Conservation (phyloP, 1,140 invertebrate species). For the Drosophila insularis region DNA sequence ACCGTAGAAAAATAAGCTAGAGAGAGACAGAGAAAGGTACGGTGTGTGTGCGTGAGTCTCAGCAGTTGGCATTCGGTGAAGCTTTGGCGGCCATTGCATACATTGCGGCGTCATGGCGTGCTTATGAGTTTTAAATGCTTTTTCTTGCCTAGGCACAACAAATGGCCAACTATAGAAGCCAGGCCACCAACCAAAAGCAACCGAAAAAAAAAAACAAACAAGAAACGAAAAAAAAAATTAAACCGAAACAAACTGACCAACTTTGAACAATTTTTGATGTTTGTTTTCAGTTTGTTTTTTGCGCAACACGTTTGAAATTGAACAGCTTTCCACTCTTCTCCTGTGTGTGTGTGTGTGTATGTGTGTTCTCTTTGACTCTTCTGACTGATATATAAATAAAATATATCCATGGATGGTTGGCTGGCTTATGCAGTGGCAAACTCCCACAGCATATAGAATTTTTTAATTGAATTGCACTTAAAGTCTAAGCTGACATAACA, state of each 20-base stretch:
- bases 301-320: conserved; percentile 70
- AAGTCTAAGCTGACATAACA: conserved; percentile 48
- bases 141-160: conserved; percentile 38
- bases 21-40: neutral
- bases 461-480: conserved; percentile 78
- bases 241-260: conserved; percentile 24
- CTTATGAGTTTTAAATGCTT: conserved; percentile 73
- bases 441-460: conserved; percentile 25
- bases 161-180: conserved; percentile 11
- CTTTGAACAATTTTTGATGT: conserved; percentile 23
- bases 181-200: conserved; percentile 22
- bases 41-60: conserved; percentile 64
- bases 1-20: too few species aligned
- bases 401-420: conserved; percentile 34
- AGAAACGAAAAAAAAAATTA: conserved; percentile 36
- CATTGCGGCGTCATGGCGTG: conserved; percentile 55
- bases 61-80: conserved; percentile 43
- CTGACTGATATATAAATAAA: conserved; percentile 17
- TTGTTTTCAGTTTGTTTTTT: conserved; percentile 31
- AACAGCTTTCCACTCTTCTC: conserved; percentile 51
- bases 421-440: conserved; percentile 62
- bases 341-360: conserved; percentile 2
- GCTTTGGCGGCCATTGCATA: conserved; percentile 40
- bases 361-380: conserved; percentile 19
- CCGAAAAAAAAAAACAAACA: neutral